Evolutionary conservation across 2,797 vertebrate genomes (phyloP), one percentile per base, ranked within the genome.

Genomic region (Falco peregrinus): DNA sequence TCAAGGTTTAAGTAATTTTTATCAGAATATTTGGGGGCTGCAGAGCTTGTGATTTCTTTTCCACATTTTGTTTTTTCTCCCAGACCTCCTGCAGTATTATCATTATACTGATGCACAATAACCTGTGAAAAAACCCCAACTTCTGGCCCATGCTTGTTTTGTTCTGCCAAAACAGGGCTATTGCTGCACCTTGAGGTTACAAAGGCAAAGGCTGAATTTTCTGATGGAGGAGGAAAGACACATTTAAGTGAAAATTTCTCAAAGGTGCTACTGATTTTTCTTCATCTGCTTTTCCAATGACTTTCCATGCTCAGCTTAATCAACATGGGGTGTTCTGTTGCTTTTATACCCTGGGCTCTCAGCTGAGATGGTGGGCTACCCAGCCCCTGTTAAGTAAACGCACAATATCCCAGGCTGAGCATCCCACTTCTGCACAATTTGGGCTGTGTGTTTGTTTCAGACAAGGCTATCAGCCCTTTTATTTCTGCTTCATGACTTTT

Each of bases 1-100:
- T 48, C 88, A 92, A 87, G 57, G 69, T 80, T 93, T 82, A 84
- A 53, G 28, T 65, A 13, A 39, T 64, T 90, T 89, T 87, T 71
- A 35, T 69, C 71, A n/a, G 77, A 93, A 89, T 37, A 41, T 60
- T 84, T 47, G 47, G 80, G 63, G 37, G 39, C 73, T 80, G 48
- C 54, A 71, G 84, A 70, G 28, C 31, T 75, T 53, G 35, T 54
- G 47, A 69, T 78, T 80, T 92, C 68, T 94, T 24, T 25, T 9
- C 41, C 22, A 10, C 17, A 2, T 69, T 77, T 57, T 47, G 16
- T 56, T 71, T 85, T 69, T 79, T 26, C 39, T 90, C 33, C 54
- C 43, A 56, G 51, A 29, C 35, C 15, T 86, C 56, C 56, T 89
- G 64, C 74, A 82, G 56, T 6, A 2, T 33, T 89, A 50, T 56